Evolutionary conservation across 2,113 vertebrate species (phyloP).

Genomic region (Platysteira castanea): DNA sequence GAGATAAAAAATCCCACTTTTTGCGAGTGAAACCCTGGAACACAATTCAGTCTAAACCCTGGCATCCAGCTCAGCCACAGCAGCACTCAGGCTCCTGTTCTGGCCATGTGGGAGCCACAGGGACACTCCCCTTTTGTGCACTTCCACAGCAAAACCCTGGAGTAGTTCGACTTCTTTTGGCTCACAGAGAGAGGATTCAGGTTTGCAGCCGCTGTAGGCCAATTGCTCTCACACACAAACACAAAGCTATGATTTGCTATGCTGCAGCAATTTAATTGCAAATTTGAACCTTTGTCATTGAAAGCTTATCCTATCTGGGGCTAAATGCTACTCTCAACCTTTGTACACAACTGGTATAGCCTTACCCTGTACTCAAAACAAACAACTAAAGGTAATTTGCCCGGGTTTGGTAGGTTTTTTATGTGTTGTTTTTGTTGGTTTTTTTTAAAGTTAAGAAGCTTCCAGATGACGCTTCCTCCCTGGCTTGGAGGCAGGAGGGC

Average conservation of each 20-base stretch:
- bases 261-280: neutral
- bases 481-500: neutral
- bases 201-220: neutral
- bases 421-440: neutral
- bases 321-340: neutral
- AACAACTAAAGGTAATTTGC: neutral
- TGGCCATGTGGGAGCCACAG: rapidly evolving
- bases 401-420: neutral
- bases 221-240: neutral
- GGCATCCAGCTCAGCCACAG: neutral
- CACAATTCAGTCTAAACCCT: neutral
- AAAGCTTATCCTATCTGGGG: neutral
- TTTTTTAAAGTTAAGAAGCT: neutral
- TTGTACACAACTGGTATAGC: neutral
- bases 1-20: rapidly evolving
- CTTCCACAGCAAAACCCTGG: neutral
- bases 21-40: rapidly evolving
- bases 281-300: neutral
- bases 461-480: neutral
- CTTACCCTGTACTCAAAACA: neutral
- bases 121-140: neutral
- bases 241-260: neutral
- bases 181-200: neutral
- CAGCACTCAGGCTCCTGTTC: neutral
- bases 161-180: neutral